phyloP scores from a whole-genome alignment of 2,797 vertebrate genomes.

The Morus bassanus region DNA sequence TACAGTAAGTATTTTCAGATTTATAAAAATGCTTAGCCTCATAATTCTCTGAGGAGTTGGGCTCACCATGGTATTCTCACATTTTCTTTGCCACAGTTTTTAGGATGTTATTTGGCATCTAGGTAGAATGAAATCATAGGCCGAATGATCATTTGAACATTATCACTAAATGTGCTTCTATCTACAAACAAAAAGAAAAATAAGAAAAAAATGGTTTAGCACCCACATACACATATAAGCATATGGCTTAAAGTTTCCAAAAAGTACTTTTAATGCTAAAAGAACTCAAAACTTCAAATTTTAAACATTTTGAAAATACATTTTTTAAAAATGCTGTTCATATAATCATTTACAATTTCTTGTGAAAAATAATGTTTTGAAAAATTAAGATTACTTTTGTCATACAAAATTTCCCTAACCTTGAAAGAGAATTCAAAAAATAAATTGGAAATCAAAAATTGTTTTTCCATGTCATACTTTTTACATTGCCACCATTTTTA shows the following conservation, averaged over 20 bases:
- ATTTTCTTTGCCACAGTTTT: neutral
- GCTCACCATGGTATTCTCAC: neutral
- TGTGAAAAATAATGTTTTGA: neutral
- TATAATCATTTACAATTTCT: neutral
- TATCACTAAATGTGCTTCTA: neutral
- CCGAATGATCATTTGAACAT: neutral
- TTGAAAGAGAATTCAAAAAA: neutral
- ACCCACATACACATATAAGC: fast-evolving
- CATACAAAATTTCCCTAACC: neutral
- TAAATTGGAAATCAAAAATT: neutral
- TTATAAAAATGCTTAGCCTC: neutral
- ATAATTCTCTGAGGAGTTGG: neutral
- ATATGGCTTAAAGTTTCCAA: neutral
- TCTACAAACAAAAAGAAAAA: neutral
- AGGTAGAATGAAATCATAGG: neutral
- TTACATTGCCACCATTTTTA: neutral
- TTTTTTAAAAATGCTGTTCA: neutral
- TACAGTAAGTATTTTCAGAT: neutral
- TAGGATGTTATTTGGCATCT: neutral
- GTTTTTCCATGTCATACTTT: neutral
- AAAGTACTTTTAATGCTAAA: neutral
- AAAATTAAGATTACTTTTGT: neutral
- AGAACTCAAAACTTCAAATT: neutral
- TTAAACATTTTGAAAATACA: neutral
- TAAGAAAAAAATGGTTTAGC: neutral